A percentile compares a stretch with the other conserved stretches of the same genome.
phyloP scores from a whole-genome alignment of 2,888 invertebrate species.

The Agriopis leucophaearia region DNA sequence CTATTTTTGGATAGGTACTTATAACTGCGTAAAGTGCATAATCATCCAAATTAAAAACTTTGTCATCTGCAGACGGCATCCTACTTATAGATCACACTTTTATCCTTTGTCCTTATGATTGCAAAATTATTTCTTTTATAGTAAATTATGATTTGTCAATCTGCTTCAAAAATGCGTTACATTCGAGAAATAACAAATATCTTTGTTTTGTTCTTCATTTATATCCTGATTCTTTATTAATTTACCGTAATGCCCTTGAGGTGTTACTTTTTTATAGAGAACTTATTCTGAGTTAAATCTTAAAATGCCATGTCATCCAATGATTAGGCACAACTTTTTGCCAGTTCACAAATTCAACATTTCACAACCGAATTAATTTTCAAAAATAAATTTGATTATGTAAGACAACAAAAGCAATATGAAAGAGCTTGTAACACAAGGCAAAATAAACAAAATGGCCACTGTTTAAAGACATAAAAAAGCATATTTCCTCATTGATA shows the following conservation, averaged over 20 bases:
- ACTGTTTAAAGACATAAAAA: not conserved
- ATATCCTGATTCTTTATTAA: not conserved
- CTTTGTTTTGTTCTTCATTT: not conserved
- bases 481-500: constrained; percentile 44
- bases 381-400: not conserved
- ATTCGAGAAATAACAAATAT: not conserved
- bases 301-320: constrained; percentile 5
- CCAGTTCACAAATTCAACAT: not conserved
- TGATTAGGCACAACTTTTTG: constrained; percentile 10
- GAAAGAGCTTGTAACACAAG: constrained; percentile 12
- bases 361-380: not conserved
- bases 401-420: not conserved
- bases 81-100: not conserved
- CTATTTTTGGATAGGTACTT: constrained; percentile 17
- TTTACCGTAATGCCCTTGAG: constrained; percentile 3
- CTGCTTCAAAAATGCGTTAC: not conserved
- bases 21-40: constrained; percentile 23
- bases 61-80: constrained; percentile 1
- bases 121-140: not conserved
- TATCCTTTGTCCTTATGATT: not conserved
- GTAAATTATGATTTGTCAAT: not conserved
- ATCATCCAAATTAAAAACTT: constrained; percentile 21
- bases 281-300: not conserved
- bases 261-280: not conserved
- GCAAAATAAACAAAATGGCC: not conserved